Percentiles rank a stretch among this genome's conserved stretches.
phyloP scores from a whole-genome alignment of 1,140 invertebrate genomes.

The Gryon sp. region DNA sequence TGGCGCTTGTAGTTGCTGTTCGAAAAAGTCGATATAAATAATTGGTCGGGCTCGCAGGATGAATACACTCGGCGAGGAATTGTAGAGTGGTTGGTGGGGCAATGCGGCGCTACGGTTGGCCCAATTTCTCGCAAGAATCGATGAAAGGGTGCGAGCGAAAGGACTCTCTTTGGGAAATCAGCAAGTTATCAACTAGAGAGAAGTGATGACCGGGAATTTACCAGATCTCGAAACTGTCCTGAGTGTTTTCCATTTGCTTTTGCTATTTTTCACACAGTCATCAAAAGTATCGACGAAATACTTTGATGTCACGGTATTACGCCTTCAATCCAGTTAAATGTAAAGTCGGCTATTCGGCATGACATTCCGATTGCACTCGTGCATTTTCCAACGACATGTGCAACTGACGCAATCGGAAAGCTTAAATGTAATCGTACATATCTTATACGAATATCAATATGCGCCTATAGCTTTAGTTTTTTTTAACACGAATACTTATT shows the following conservation, averaged over 20 bases:
- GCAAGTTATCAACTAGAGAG: conserved; percentile 40
- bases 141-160: conserved; percentile 64
- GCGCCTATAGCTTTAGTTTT: conserved; percentile 16
- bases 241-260: conserved; percentile 33
- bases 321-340: conserved; percentile 36
- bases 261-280: conserved; percentile 37
- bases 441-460: conserved; percentile 44
- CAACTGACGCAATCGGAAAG: conserved; percentile 49
- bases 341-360: conserved; percentile 40
- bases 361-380: conserved; percentile 47
- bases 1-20: too few species aligned
- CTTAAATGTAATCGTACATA: conserved; percentile 42
- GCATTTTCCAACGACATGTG: conserved; percentile 52
- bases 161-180: conserved; percentile 58
- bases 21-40: conserved; percentile 69
- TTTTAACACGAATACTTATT: conserved; percentile 29
- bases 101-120: conserved; percentile 71
- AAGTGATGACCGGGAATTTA: conserved; percentile 29
- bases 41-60: conserved; percentile 63
- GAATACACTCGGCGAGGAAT: conserved; percentile 64
- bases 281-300: conserved; percentile 37
- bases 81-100: conserved; percentile 40
- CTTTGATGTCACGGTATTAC: conserved; percentile 53
- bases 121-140: conserved; percentile 74
- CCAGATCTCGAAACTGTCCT: neutral